phyloP scores from a whole-genome alignment of 2,113 vertebrate species.

The Cromileptes altivelis region DNA sequence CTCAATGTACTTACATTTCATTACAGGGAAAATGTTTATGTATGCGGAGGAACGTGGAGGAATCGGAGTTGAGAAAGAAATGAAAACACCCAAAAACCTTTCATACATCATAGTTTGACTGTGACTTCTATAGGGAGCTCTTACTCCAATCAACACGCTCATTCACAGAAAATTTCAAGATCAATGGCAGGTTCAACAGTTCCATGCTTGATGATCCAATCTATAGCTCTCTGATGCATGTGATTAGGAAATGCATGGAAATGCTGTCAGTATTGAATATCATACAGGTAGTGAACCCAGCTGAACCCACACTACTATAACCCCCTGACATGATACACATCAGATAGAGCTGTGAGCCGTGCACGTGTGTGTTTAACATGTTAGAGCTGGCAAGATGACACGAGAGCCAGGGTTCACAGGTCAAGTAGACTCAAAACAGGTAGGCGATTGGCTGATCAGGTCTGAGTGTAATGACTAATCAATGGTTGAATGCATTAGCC shows the following conservation, averaged over 20 bases:
- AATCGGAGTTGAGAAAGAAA: background rate
- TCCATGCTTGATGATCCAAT: conserved; percentile 56
- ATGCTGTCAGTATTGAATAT: conserved; percentile 59
- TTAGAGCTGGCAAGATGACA: conserved; percentile 65
- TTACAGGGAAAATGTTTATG: background rate
- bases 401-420: conserved; percentile 63
- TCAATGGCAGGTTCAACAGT: conserved; percentile 53
- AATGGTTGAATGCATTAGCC: conserved; percentile 98
- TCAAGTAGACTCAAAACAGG: conserved; percentile 84
- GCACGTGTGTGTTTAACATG: conserved; percentile 64
- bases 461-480: conserved; percentile 97
- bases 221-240: conserved; percentile 75
- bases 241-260: conserved; percentile 67
- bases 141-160: conserved; percentile 40
- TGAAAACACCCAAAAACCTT: conserved; percentile 10
- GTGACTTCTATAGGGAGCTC: conserved; percentile 26
- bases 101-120: conserved; percentile 27
- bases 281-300: conserved; percentile 57
- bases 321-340: background rate
- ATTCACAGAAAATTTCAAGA: conserved; percentile 43
- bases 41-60: background rate
- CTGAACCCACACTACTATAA: conserved; percentile 20
- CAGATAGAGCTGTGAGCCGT: conserved; percentile 48
- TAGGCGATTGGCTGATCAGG: conserved; percentile 95
- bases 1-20: background rate